Evolutionary conservation across 2,113 vertebrate genomes (phyloP).

Genomic region (Pleuronectes platessa): DNA sequence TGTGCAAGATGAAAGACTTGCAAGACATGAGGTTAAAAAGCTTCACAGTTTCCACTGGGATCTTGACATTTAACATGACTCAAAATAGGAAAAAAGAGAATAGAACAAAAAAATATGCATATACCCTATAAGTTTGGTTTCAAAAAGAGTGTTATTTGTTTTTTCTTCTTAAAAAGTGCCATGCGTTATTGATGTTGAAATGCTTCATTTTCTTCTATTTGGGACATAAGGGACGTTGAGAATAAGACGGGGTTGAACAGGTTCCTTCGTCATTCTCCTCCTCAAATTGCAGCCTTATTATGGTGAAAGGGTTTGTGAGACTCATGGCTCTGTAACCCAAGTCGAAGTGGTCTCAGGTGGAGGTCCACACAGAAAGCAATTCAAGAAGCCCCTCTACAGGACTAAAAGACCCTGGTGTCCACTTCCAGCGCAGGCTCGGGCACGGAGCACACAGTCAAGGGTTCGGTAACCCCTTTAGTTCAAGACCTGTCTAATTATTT

Average conservation of each 20-base stretch:
- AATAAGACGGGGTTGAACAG: not conserved
- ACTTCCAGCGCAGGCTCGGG: not conserved
- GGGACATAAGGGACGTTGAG: not conserved
- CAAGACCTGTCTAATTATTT: slow-evolving; percentile 44
- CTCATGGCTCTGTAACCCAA: slow-evolving; percentile 1
- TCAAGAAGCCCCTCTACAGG: slow-evolving; percentile 18
- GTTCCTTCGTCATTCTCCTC: not conserved
- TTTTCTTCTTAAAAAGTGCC: not conserved
- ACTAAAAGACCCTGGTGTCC: not conserved
- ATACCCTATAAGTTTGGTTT: not conserved
- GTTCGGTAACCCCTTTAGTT: slow-evolving; percentile 4
- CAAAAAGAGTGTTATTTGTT: not conserved
- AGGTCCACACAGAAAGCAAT: slow-evolving; percentile 20
- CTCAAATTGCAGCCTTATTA: not conserved
- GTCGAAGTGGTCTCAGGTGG: slow-evolving; percentile 39
- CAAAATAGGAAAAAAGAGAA: not conserved
- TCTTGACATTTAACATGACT: no score
- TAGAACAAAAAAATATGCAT: no score
- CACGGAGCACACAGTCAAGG: slow-evolving; percentile 6
- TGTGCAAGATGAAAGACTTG: no score
- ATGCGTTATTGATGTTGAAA: not conserved
- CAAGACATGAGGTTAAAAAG: no score
- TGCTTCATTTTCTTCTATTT: not conserved
- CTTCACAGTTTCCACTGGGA: no score
- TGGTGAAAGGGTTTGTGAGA: not conserved